Evolutionary conservation across 2,113 vertebrate species (phyloP).

Genomic region (Ellobius talpinus): DNA sequence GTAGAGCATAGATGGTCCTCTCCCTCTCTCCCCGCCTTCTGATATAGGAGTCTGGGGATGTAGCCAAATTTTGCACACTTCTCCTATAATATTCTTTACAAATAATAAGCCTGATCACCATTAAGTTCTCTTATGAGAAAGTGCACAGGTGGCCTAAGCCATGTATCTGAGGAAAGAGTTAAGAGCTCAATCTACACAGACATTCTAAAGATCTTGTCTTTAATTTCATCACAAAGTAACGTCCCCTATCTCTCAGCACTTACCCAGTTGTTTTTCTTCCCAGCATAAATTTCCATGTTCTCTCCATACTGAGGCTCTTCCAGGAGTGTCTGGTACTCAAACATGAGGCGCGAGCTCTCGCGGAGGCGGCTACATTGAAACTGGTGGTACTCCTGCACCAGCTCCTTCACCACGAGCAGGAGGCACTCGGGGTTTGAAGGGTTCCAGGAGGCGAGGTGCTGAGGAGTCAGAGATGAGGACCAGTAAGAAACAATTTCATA

Average conservation of each 20-base stretch:
- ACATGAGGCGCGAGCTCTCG: slow-evolving; percentile 97
- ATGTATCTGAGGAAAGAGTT: neutral
- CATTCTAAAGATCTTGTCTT: slow-evolving; percentile 4
- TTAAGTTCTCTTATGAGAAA: neutral
- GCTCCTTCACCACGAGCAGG: slow-evolving; percentile 97
- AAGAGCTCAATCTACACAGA: slow-evolving; percentile 4
- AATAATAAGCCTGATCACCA: neutral
- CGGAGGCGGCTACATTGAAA: slow-evolving; percentile 96
- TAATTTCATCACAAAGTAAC: slow-evolving; percentile 24
- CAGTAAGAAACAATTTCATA: slow-evolving; percentile 33
- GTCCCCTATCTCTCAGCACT: slow-evolving; percentile 54
- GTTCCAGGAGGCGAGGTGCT: slow-evolving; percentile 97
- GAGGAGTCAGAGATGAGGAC: slow-evolving; percentile 61
- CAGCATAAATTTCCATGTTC: slow-evolving; percentile 98
- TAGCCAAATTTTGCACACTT: neutral
- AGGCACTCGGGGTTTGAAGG: slow-evolving; percentile 94
- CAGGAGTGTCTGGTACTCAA: slow-evolving; percentile 97
- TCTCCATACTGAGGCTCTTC: slow-evolving; percentile 95
- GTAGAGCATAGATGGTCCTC: neutral
- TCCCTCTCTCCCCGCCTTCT: neutral
- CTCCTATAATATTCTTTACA: neutral
- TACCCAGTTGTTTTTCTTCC: slow-evolving; percentile 99
- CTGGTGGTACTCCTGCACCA: slow-evolving; percentile 97
- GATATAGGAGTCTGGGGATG: neutral
- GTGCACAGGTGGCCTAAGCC: neutral